A percentile compares a stretch with the other conserved stretches of the same genome.
phyloP scores from a whole-genome alignment of 2,888 invertebrate genomes.

The Nomada lathburiana region DNA sequence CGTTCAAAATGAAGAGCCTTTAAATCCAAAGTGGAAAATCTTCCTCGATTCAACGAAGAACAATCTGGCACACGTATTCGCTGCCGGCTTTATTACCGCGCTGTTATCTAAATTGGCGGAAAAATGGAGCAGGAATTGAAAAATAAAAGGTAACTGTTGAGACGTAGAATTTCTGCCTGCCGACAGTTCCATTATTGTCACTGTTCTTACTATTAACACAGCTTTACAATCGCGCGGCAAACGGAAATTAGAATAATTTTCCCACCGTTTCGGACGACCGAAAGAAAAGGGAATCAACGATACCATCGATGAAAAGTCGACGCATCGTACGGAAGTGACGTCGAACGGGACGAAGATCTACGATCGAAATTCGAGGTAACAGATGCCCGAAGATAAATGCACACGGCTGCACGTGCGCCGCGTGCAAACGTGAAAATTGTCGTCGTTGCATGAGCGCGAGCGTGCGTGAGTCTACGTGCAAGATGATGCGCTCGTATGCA shows the following conservation, averaged over 20 bases:
- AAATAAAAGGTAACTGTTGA: too few species aligned
- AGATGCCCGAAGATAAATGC: conserved; percentile 50
- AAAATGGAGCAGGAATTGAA: too few species aligned
- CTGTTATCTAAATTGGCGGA: too few species aligned
- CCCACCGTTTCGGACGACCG: background rate
- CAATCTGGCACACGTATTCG: too few species aligned
- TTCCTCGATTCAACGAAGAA: too few species aligned
- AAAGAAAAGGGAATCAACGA: background rate
- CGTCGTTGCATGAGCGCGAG: conserved; percentile 32
- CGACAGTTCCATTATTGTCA: too few species aligned
- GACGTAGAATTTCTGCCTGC: too few species aligned
- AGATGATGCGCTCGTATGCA: conserved; percentile 46
- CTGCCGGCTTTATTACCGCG: too few species aligned
- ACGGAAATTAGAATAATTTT: background rate
- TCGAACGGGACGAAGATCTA: conserved; percentile 24
- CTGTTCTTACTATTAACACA: too few species aligned
- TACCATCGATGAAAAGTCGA: background rate
- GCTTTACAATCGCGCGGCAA: too few species aligned
- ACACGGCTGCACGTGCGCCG: conserved; percentile 46
- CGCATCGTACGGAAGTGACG: conserved; percentile 26
- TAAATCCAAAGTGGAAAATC: too few species aligned
- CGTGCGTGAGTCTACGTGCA: conserved; percentile 45
- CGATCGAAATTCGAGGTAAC: conserved; percentile 53
- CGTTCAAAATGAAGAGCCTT: too few species aligned
- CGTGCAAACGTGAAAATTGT: conserved; percentile 54